Conservation (phyloP, 2,888 invertebrate genomes). For the Acronicta leporina region DNA sequence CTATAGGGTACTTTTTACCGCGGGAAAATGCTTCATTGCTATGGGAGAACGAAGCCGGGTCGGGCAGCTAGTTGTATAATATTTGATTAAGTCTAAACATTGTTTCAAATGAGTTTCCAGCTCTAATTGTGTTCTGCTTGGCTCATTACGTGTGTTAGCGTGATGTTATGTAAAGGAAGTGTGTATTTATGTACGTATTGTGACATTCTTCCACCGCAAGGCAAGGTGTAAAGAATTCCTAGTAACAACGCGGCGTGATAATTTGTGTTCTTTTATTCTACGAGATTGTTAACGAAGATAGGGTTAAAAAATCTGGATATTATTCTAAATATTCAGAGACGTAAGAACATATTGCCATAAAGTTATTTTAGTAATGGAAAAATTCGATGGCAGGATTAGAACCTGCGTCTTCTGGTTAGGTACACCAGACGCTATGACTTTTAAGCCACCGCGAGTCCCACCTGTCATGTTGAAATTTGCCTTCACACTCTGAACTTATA, state of each 20-base stretch:
- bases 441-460: too few relatives aligned
- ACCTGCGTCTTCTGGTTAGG: too few relatives aligned
- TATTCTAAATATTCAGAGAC: not conserved
- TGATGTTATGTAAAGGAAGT: slow-evolving; percentile 42
- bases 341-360: too few relatives aligned
- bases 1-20: too few relatives aligned
- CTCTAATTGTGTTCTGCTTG: slow-evolving; percentile 27
- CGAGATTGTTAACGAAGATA: slow-evolving; percentile 11
- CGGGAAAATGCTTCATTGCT: too few relatives aligned
- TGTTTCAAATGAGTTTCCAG: not conserved
- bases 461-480: too few relatives aligned
- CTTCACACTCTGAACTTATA: too few relatives aligned
- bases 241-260: slow-evolving; percentile 10
- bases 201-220: slow-evolving; percentile 26
- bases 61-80: too few relatives aligned
- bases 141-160: slow-evolving; percentile 17
- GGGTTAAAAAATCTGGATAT: slow-evolving; percentile 3
- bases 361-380: too few relatives aligned
- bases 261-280: slow-evolving; percentile 23
- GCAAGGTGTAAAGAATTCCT: slow-evolving; percentile 33
- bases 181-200: slow-evolving; percentile 35
- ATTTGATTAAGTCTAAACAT: not conserved
- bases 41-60: too few relatives aligned
- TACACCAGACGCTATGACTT: too few relatives aligned
- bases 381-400: too few relatives aligned